Conservation (phyloP, 2,888 invertebrate species). For the Polyommatus iphigenia region DNA sequence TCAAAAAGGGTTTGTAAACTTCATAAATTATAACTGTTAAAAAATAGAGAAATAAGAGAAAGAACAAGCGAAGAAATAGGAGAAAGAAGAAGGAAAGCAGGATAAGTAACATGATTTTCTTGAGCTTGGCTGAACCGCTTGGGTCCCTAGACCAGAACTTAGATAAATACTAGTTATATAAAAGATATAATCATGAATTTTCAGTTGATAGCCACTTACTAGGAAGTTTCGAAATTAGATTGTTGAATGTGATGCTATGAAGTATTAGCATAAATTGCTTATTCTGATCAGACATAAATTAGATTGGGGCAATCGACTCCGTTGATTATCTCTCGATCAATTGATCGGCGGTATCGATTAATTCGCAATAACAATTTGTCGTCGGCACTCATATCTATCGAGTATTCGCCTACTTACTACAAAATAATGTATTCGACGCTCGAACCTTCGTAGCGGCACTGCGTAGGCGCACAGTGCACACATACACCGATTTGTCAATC, state of each 20-base stretch:
- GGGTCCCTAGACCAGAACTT: background rate
- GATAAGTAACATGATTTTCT: too few relatives aligned
- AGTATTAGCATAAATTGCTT: background rate
- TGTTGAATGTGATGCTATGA: background rate
- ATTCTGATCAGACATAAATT: conserved; percentile 22
- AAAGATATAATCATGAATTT: background rate
- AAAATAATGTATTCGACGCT: conserved; percentile 71
- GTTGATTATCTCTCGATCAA: conserved; percentile 45
- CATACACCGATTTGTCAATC: conserved; percentile 47
- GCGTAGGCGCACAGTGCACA: conserved; percentile 66
- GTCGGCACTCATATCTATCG: conserved; percentile 65
- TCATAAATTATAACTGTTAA: background rate
- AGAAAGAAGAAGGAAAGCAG: too few relatives aligned
- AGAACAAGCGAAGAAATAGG: too few relatives aligned
- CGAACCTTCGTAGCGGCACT: conserved; percentile 65
- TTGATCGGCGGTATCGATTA: conserved; percentile 63
- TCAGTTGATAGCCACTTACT: background rate
- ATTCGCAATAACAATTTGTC: conserved; percentile 76
- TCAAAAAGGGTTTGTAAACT: background rate
- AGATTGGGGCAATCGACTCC: conserved; percentile 26
- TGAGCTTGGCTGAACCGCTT: background rate
- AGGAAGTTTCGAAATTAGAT: background rate
- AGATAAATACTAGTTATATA: background rate
- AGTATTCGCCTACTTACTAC: conserved; percentile 69
- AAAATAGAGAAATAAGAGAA: background rate